Base-by-base conservation (phyloP, 2,888 invertebrate genomes). In the Deroplatys truncata region DNA sequence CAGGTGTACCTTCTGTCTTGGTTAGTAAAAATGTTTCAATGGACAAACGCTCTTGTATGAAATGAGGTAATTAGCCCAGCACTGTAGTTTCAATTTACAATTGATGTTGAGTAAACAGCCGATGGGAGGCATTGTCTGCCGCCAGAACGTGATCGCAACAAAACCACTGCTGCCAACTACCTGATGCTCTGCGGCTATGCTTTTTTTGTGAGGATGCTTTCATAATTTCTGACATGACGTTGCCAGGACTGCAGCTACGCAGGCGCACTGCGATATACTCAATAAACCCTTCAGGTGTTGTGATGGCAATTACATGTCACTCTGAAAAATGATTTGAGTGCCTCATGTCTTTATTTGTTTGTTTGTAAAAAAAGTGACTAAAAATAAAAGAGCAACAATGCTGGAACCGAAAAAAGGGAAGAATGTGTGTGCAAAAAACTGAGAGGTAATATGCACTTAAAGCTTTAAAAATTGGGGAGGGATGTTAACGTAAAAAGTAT, bases 31-130 rank as follows among this genome's bases (percentile, higher is more conserved):
- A 86, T 86, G 86, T 86, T 82, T 86, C 72, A 86, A 86, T 86
- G 86, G 82, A 29, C 86, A 56, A 86, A 82, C 86, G 82, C 86
- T 72, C 56, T 86, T 31, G 86, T 31, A 86, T 86, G 82, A 86
- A 86, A 86, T 82, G 86, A 86, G 56, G 86, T 86, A 86, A 86
- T 86, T 86, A 86, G 86, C 29, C 28, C 85, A 72, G 85, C 56
- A 85, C 28, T 28, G 85, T 56, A 86, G 86, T 86, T 86, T 86
- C 72, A 86, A 86, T 72, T 82, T 56, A 86, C 86, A 86, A 86
- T 82, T 72, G 86, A 86, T 86, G 86, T 86, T 82, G 85, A 49
- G 49, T 85, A 49, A 85, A 85, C 85, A 56, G 43, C 85, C 49
- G 56, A 72, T 72, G 56, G 56, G 56, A 43, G 56, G 56, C 25